Conservation (phyloP, 2,888 invertebrate species). For the Agonopterix alstromeriana region DNA sequence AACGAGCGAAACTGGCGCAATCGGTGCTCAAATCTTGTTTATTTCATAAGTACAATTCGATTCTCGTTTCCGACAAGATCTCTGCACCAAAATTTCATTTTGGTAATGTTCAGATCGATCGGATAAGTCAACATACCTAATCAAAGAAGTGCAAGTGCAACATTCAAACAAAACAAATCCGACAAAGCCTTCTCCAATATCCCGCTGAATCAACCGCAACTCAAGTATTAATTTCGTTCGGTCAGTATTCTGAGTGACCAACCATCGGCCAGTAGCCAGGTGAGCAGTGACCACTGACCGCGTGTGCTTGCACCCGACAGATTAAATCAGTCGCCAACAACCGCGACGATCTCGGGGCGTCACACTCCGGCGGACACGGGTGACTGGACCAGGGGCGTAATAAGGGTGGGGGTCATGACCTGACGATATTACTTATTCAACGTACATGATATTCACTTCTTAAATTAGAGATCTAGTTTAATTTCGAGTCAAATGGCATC, state of each 20-base stretch:
- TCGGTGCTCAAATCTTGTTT: neutral
- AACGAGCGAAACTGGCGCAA: neutral
- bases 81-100: no score
- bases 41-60: neutral
- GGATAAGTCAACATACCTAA: no score
- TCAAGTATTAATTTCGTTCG: no score
- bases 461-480: no score
- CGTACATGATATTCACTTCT: no score
- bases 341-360: slow-evolving; percentile 43
- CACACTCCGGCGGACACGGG: slow-evolving; percentile 32
- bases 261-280: neutral
- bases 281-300: slow-evolving; percentile 27
- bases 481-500: no score
- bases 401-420: no score
- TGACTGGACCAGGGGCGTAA: neutral
- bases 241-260: neutral
- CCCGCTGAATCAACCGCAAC: slow-evolving; percentile 4
- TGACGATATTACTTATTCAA: no score
- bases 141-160: no score
- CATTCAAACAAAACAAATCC: no score
- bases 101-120: no score
- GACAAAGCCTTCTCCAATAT: neutral
- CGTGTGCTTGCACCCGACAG: slow-evolving; percentile 39
- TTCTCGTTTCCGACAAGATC: neutral
- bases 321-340: slow-evolving; percentile 49